Evolutionary conservation across 2,113 vertebrate species (phyloP).

Genomic region (Limanda limanda): DNA sequence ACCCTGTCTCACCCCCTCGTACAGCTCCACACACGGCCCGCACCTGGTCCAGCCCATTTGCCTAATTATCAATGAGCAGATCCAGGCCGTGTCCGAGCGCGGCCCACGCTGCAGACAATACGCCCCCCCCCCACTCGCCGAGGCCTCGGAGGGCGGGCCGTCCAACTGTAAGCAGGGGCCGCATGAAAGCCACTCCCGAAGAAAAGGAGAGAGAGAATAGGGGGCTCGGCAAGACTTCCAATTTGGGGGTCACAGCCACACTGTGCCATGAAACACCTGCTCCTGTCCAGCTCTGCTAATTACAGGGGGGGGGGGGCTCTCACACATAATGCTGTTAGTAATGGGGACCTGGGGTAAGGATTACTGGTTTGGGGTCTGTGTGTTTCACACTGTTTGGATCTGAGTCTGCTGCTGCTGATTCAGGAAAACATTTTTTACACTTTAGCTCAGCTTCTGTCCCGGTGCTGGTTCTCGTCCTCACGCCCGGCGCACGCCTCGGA

Average conservation of each 20-base stretch:
- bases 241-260: conserved; percentile 70
- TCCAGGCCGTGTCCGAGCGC: conserved; percentile 71
- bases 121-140: conserved; percentile 58
- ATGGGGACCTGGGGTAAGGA: conserved; percentile 30
- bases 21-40: conserved; percentile 63
- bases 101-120: conserved; percentile 76
- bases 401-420: conserved; percentile 59
- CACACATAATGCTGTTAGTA: conserved; percentile 57
- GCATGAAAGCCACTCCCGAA: conserved; percentile 65
- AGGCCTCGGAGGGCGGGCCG: conserved; percentile 53
- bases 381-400: conserved; percentile 56
- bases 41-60: conserved; percentile 83
- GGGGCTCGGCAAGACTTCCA: conserved; percentile 54
- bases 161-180: conserved; percentile 60
- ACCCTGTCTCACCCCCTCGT: conserved; percentile 29
- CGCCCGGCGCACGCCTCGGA: conserved; percentile 53
- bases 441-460: conserved; percentile 63
- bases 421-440: conserved; percentile 35
- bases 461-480: too few relatives aligned
- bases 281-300: conserved; percentile 73
- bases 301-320: conserved; percentile 55
- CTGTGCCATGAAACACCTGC: conserved; percentile 81
- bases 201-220: conserved; percentile 68
- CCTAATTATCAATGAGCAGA: conserved; percentile 80
- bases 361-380: conserved; percentile 55